Percentiles rank a stretch among this genome's conserved stretches.
phyloP scores from a whole-genome alignment of 2,113 vertebrate genomes.

The Mustelus asterias region DNA sequence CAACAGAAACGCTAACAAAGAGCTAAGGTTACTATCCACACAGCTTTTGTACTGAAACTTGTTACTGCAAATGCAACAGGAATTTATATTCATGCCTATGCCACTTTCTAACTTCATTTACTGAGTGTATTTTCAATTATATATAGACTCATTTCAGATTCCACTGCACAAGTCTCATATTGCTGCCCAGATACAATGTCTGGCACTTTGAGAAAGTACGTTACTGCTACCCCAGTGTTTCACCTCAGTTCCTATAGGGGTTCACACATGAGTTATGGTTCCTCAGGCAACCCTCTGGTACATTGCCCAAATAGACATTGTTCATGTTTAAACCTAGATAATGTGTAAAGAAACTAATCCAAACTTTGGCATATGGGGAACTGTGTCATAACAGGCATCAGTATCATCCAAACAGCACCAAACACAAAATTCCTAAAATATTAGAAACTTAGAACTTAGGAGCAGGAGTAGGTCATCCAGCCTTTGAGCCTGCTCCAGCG shows the following conservation, averaged over 20 bases:
- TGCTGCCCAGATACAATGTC: background rate
- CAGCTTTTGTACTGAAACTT: constrained; percentile 48
- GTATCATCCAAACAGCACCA: background rate
- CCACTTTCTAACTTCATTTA: background rate
- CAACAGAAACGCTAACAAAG: constrained; percentile 37
- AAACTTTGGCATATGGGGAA: background rate
- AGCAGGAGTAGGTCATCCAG: no score
- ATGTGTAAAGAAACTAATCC: background rate
- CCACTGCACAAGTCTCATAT: background rate
- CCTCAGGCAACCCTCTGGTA: background rate
- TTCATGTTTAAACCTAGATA: background rate
- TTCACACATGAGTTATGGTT: background rate
- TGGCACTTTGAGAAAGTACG: background rate
- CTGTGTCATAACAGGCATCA: background rate
- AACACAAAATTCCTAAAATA: background rate
- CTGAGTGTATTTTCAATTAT: background rate
- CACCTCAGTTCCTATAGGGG: background rate
- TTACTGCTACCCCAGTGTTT: background rate
- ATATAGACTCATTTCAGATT: background rate
- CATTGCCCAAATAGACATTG: background rate
- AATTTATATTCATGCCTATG: constrained; percentile 45
- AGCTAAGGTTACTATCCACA: constrained; percentile 26
- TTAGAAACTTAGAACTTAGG: no score
- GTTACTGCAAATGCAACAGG: background rate
- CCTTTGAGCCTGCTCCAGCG: no score